Conservation (phyloP, 2,888 invertebrate genomes). For the Pogonocherus hispidulus region DNA sequence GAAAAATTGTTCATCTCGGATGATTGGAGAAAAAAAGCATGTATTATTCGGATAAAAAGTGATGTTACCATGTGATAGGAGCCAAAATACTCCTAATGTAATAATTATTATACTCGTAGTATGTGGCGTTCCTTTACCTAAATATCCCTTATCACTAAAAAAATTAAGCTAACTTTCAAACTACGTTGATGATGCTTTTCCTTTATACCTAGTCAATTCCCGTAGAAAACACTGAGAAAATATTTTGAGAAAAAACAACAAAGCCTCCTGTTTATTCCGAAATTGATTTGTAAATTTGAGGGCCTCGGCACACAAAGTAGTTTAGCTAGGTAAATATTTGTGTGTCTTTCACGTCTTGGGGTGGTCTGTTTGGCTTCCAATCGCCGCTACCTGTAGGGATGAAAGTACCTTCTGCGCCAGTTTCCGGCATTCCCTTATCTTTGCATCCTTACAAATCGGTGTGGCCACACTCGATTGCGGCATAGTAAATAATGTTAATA, state of each 20-base stretch:
- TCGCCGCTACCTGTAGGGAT: slow-evolving; percentile 18
- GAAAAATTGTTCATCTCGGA: no score
- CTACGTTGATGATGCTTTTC: no score
- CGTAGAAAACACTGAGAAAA: not conserved
- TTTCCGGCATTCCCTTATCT: slow-evolving; percentile 21
- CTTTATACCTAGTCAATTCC: not conserved
- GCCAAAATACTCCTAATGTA: no score
- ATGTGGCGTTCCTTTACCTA: no score
- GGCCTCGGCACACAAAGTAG: not conserved
- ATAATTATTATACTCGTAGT: no score
- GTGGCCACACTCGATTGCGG: slow-evolving; percentile 22
- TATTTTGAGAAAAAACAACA: slow-evolving; percentile 2
- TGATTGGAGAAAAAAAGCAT: no score
- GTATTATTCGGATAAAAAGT: no score
- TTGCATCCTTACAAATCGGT: slow-evolving; percentile 28
- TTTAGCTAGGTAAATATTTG: slow-evolving; percentile 29
- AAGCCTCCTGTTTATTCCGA: not conserved
- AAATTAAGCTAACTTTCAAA: no score
- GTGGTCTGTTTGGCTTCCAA: slow-evolving; percentile 27
- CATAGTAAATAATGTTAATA: slow-evolving; percentile 15
- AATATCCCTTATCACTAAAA: no score
- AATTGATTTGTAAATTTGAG: slow-evolving; percentile 27
- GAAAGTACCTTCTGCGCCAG: not conserved
- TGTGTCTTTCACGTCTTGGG: slow-evolving; percentile 15
- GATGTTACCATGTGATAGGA: no score